Percentiles rank a stretch among this genome's conserved stretches.
These are phyloP conservation scores for Alouatta palliata DNA, from an alignment of 2,113 vertebrate species.

Conservation along the genomic window DNA sequence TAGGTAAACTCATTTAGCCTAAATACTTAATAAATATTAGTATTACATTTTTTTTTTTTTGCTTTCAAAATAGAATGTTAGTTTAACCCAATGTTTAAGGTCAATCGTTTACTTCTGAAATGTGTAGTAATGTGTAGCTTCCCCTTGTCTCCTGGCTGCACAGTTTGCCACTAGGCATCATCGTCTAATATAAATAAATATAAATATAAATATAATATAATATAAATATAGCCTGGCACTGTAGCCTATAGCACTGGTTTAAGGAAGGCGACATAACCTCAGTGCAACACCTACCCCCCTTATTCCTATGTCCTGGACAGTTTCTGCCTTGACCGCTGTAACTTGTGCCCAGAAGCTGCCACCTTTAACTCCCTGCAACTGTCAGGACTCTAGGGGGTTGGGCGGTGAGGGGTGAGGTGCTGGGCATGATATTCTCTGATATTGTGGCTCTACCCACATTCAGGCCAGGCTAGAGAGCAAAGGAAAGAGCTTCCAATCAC, in stretches of 20 bases:
- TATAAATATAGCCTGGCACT: no score
- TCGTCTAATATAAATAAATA: no score
- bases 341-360: not conserved
- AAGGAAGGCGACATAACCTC: not conserved
- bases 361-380: not conserved
- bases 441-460: not conserved
- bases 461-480: not conserved
- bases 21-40: not conserved
- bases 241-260: not conserved
- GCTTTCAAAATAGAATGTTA: not conserved
- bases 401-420: no score
- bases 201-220: no score
- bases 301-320: not conserved
- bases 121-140: not conserved
- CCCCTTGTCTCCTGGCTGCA: not conserved
- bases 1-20: not conserved
- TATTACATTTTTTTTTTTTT: not conserved
- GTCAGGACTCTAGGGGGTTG: no score
- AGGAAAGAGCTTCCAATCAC: not conserved
- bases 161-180: not conserved
- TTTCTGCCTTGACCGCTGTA: not conserved
- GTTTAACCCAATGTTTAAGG: not conserved
- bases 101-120: not conserved
- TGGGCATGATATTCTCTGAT: not conserved
- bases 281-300: rapidly evolving